Base-by-base conservation (phyloP, 2,113 vertebrate genomes). In the Oncorhynchus kisutch region DNA sequence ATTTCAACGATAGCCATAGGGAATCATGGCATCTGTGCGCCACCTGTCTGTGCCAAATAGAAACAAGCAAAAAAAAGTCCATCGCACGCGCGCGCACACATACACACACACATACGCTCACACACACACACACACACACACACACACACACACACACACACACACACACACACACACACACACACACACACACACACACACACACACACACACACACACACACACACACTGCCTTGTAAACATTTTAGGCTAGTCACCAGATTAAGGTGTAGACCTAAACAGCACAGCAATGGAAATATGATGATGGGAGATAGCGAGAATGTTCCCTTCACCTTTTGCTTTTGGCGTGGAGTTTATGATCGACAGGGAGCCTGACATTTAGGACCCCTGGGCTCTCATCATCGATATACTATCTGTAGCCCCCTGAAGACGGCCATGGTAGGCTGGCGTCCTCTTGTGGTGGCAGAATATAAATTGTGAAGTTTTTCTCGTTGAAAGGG, bases 1-100 rank as follows among this genome's bases (percentile, higher is more conserved):
- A 54, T 5, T 54, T 14, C 16, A 18, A 54, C 51, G 3, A 54
- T 54, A 45, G 39, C 9, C 9, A 57, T 57, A 22, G 18, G 59
- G n/a, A 60, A 60, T 60, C 3, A n/a, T 34, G 88, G 86, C 83
- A 85, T 81, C 76, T 70, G 80, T 84, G 86, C 83, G 88, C 91
- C 92, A 90, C 87, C 90, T 88, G 70, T 88, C 83, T 92, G 85
- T 65, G 72, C n/a, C 16, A 51, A 16, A 29, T 39, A 49, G 29
- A 71, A 49, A 7, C 14, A 20, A 62, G 20, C 80, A 75, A 51
- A 83, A 18, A 49, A 60, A 24, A 29, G 48, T 1, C 48, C 12
- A 51, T 11, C 57, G 14, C 57, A 7, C 57, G 14, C 57, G 20
- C 57, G 1, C 57, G 16, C 62, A 22, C 20, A 60, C 4, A n/a